Conservation (phyloP, 2,113 vertebrate species). For the Hippoglossus stenolepis region DNA sequence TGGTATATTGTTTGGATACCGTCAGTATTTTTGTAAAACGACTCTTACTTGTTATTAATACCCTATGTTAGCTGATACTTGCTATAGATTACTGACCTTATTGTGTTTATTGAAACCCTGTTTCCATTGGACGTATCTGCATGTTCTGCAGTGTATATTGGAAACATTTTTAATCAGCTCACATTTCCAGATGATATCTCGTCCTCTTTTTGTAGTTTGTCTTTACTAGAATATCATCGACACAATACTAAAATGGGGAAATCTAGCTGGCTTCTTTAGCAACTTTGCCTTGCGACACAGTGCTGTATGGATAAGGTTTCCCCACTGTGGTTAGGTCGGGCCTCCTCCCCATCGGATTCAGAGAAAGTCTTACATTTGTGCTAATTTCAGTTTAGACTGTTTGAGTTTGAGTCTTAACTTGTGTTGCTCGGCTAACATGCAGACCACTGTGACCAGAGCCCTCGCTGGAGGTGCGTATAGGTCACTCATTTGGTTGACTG, state of each 20-base stretch:
- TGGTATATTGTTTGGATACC: conserved; percentile 4
- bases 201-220: conserved; percentile 2
- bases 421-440: conserved; percentile 20
- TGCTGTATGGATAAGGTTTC: conserved; percentile 68
- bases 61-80: conserved; percentile 18
- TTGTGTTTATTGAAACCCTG: conserved; percentile 32
- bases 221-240: conserved; percentile 20
- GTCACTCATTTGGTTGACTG: conserved; percentile 43
- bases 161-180: conserved; percentile 30
- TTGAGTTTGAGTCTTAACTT: conserved; percentile 23
- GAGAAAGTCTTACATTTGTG: conserved; percentile 48
- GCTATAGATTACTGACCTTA: conserved; percentile 48
- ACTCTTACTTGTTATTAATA: neutral
- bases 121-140: conserved; percentile 24
- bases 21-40: conserved; percentile 2
- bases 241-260: conserved; percentile 53
- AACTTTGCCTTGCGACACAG: conserved; percentile 63
- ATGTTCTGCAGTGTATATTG: conserved; percentile 7
- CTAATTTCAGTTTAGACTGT: conserved; percentile 26
- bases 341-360: conserved; percentile 35
- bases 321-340: conserved; percentile 45
- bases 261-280: conserved; percentile 67
- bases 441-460: conserved; percentile 36
- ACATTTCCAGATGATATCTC: conserved; percentile 14
- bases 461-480: conserved; percentile 55